Evolutionary conservation across 2,797 vertebrate species (phyloP), one percentile per base, ranked within the genome.

Genomic region (Clamator glandarius): DNA sequence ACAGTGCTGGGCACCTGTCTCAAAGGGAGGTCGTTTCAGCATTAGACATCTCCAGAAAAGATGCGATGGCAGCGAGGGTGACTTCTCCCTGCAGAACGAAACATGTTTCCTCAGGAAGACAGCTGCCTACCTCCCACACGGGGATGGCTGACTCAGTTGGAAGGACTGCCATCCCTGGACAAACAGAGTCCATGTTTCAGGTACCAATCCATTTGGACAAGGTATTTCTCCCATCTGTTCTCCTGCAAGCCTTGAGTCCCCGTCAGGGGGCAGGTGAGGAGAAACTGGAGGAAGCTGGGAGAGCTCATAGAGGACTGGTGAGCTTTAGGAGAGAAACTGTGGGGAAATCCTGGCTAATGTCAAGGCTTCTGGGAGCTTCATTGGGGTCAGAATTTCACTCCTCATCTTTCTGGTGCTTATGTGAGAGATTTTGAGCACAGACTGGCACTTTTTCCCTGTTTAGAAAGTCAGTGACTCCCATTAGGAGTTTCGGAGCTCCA

Each of bases 101-200:
- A 95, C 87, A 69, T 68, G 92, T 91, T 90, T 66, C 87, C 84
- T 94, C 91, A 94, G 84, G 92, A 94, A 93, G 54, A 48, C 68
- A 93, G 73, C 73, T 5, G 84, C 94, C 87, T 67, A 21, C 69
- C 93, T 94, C 95, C 94, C 91, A 92, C 95, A 79, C 83, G 33
- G 15, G 74, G 67, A 84, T 25, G 83, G 63, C 28, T 96, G 95
- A 95, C 70, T 96, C 95, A 96, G 89, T 33, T 63, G 36, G 57
- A 57, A 95, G 93, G 76, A 70, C 87, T 91, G 33, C 55, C 44
- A 41, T 28, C 44, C 74, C 72, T 23, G 83, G 83, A 90, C 77
- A 87, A 92, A 89, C 19, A n/a, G 12, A 81, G 26, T 7, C 89
- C 67, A 67, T 31, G 29, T 28, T 90, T 61, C 84, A 94, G 92